Conservation (phyloP, 1,140 invertebrate species). For the Heliconius congener region DNA sequence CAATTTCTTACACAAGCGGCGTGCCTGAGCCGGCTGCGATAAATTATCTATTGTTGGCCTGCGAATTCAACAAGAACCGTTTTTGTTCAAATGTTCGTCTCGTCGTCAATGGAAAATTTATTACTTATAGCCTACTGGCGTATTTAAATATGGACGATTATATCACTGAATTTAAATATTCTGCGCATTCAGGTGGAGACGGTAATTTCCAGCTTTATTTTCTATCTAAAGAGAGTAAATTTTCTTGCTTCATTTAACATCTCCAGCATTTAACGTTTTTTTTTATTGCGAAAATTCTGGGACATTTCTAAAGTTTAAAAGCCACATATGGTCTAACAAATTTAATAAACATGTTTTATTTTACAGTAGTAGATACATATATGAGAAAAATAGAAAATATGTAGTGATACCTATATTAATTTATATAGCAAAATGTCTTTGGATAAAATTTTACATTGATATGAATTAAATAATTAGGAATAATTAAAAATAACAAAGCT, state of each 20-base stretch:
- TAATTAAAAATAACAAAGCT: too few species aligned
- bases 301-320: not conserved
- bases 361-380: not conserved
- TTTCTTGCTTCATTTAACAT: constrained; percentile 41
- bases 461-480: too few species aligned
- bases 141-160: constrained; percentile 78
- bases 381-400: too few species aligned
- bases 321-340: not conserved
- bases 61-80: constrained; percentile 74
- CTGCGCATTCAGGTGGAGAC: constrained; percentile 55
- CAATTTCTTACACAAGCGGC: constrained; percentile 60
- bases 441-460: too few species aligned
- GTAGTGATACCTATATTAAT: too few species aligned
- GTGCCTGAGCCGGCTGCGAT: constrained; percentile 66
- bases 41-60: constrained; percentile 78
- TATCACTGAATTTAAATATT: constrained; percentile 66
- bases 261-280: constrained; percentile 1
- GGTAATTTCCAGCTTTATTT: constrained; percentile 60
- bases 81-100: constrained; percentile 80
- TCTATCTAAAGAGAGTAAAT: constrained; percentile 26
- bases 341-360: not conserved
- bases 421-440: too few species aligned
- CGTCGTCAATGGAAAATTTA: constrained; percentile 78
- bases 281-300: not conserved
- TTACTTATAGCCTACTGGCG: constrained; percentile 59